Base-by-base conservation (phyloP, 2,797 vertebrate genomes). In the Oreonectes daqikongensis region DNA sequence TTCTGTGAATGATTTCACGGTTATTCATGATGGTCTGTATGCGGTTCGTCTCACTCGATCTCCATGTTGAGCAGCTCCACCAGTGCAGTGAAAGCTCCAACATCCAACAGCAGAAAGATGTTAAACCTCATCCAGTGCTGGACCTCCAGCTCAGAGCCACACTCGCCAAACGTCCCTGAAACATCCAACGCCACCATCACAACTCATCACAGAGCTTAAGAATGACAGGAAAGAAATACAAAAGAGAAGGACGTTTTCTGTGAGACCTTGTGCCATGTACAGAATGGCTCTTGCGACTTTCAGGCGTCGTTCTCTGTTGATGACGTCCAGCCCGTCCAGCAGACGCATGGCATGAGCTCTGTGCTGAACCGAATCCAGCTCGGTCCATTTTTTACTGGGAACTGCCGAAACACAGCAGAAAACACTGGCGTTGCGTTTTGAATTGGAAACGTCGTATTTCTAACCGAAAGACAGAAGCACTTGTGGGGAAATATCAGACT, bases 1-100 rank as follows among this genome's bases (percentile, higher is more conserved):
- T 22, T 38, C 22, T 9, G 57, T 20, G 64, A n/a, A 28, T 59
- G 24, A 59, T 66, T 18, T 32, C 2, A 32, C 9, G 50, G 5
- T 46, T 9, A 64, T 40, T n/a, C 40, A 12, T 6, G 0, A 20
- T n/a, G 50, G 17, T 22, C 14, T 10, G 42, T 17, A 4, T 53
- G 30, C 7, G 10, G 24, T 55, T 44, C 8, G 14, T 89, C 95
- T 89, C 92, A 99, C 97, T 99, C 98, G 0, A 99, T 96, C 86
- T 99, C 98, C 98, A 99, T 99, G 93, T 97, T 99, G 69, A 99
- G 95, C 81, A 99, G 94, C 85, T 99, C 98, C 90, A 99, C 95
- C 84, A 99, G 85, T 48, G 97, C 96, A 7, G 94, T 94, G 88
- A 99, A 98, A 0, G 96, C 97, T 48, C 97, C 98, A 72, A 95